These are phyloP conservation scores for Pangasianodon gigas DNA, from an alignment of 2,113 vertebrate genomes.

Conservation along the genomic window DNA sequence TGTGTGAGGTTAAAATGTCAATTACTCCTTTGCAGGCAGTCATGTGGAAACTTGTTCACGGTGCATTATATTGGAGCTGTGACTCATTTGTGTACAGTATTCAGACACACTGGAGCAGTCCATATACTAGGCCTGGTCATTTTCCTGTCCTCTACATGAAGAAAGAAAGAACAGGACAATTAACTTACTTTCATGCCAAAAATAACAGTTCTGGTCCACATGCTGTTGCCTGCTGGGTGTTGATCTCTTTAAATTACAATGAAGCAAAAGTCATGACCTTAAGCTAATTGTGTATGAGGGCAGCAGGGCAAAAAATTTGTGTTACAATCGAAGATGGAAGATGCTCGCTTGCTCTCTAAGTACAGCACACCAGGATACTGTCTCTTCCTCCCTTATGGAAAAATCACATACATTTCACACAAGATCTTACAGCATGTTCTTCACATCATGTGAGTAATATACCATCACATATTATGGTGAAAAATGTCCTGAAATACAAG, in stretches of 20 bases:
- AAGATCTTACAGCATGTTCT: too few relatives aligned
- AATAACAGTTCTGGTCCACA: background rate
- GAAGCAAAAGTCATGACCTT: background rate
- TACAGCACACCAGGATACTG: background rate
- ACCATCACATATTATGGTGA: too few relatives aligned
- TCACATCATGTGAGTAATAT: too few relatives aligned
- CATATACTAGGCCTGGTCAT: background rate
- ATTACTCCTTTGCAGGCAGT: conserved; percentile 56
- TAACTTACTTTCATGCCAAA: background rate
- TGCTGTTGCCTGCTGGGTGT: background rate
- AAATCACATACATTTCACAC: too few relatives aligned
- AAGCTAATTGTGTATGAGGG: background rate
- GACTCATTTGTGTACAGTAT: conserved; percentile 51
- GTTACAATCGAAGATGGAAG: background rate
- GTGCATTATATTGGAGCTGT: conserved; percentile 60
- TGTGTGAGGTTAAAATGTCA: conserved; percentile 67
- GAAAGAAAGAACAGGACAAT: background rate
- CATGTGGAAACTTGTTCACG: conserved; percentile 59
- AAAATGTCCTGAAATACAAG: too few relatives aligned
- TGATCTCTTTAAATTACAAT: background rate
- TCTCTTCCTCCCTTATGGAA: background rate
- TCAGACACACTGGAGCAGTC: background rate
- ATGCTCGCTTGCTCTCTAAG: background rate
- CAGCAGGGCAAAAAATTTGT: background rate
- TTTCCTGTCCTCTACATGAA: background rate